Percentiles rank a stretch among this genome's conserved stretches.
Conservation (phyloP, 2,113 vertebrate species). For the Solea senegalensis region DNA sequence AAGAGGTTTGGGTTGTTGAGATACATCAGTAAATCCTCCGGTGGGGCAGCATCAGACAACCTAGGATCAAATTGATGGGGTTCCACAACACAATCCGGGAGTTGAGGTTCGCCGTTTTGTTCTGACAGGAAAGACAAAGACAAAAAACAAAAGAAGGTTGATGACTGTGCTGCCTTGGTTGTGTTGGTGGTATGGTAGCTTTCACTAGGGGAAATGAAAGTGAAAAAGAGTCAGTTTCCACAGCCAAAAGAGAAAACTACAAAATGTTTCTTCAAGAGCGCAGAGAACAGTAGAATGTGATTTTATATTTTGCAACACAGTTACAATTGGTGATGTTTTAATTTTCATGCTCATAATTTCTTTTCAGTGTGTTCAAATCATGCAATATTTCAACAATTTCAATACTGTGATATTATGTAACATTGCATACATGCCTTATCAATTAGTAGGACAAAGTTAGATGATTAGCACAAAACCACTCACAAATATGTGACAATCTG, state of each 20-base stretch:
- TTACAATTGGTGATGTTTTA: no score
- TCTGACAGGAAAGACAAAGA: conserved; percentile 38
- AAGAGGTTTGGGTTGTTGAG: conserved; percentile 25
- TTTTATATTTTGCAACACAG: neutral
- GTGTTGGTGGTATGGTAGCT: neutral
- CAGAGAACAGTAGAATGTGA: neutral
- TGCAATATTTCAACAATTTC: no score
- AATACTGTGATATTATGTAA: no score
- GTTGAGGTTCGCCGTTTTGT: conserved; percentile 14
- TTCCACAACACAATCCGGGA: conserved; percentile 10
- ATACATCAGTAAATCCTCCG: conserved; percentile 20
- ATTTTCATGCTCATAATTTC: no score
- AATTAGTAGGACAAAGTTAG: no score
- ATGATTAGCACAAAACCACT: no score
- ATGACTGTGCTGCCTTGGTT: neutral
- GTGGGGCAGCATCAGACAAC: conserved; percentile 29
- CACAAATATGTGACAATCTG: neutral
- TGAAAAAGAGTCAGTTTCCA: neutral
- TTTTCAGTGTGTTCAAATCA: no score
- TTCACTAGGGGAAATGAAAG: conserved; percentile 14
- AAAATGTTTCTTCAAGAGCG: neutral
- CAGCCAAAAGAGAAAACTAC: neutral
- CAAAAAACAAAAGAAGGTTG: neutral
- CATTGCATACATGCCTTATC: no score
- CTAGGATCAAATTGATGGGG: conserved; percentile 56